Evolutionary conservation across 92 coral and sea anemone genomes (phyloP), one percentile per base, ranked within the genome.

Genomic region (Actinostola sp.): DNA sequence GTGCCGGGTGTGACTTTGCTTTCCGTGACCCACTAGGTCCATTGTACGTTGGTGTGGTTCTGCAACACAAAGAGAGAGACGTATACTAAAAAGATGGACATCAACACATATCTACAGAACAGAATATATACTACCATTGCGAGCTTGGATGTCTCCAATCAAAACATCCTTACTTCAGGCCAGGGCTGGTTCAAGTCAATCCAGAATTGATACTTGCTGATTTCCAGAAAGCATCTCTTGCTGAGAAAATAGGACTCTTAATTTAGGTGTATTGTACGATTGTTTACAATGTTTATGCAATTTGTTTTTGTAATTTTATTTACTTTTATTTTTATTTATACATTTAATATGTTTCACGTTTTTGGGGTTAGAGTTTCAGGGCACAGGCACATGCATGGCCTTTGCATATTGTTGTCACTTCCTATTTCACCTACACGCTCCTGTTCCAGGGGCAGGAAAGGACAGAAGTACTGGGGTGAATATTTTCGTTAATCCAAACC

Each of bases 141-240:
- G 56, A 78, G 29, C 35, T 46, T 3, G 46, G 43, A 39, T 78
- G 78, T 28, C 21, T 78, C 59, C 53, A 38, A 53, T 13, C 77
- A 35, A 46, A 69, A 31, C 77, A 78, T 70, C 70, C 75, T 15
- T 78, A 68, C 83, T 78, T 78, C 58, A 53, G 33, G 36, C 63
- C 77, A 52, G 31, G 39, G 19, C 31, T 77, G 45, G 67, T 67
- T 31, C 63, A 67, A 67, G 66, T 53, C 21, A 49, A 65, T 39
- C 73, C 75, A 3, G 82, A 67, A 55, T 30, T 66, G 25, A 46
- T 63, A 28, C 45, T 67, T 35, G 43, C 41, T 50, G 65, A 63
- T 26, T 43, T 63, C 64, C 63, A 63, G 54, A 75, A 61, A 19
- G 23, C 6, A 9, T 8, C 10, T 17, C 59, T 52, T 6, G 10